Base-by-base conservation (phyloP, 1,140 invertebrate genomes). In the Zaprionus lachaisei region DNA sequence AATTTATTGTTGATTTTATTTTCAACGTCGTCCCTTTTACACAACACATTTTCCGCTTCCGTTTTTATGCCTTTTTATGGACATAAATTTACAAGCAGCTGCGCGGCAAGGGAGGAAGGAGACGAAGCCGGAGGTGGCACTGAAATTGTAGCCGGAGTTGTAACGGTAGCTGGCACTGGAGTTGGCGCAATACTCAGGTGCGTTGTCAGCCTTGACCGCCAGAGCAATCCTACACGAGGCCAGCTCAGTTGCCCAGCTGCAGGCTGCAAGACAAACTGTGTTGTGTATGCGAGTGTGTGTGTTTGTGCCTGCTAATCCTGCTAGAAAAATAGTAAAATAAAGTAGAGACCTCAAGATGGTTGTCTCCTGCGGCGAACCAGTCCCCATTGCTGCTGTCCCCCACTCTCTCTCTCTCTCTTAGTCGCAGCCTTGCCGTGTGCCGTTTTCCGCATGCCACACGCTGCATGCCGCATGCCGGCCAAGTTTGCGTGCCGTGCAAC, bases 1-100 rank as follows among this genome's bases (percentile, higher is more conserved):
- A 87, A 87, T 87, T 87, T 87, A 87, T 87, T 87, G 84, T 87
- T 87, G 84, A 89, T 87, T 87, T 87, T 87, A 87, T 87, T 87
- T 89, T 83, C 80, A 83, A 56, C 84, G 80, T 87, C 84, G 83
- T 87, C 80, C 78, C 56, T 89, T 87, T 87, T 89, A 72, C 85
- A 87, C 84, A 89, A 83, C 80, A 87, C 84, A 87, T 81, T 87
- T 87, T 76, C 84, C 80, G 81, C 74, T 81, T 79, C 72, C 77
- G 47, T 83, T 85, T 89, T 87, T 87, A 80, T 89, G 79, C 84
- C 83, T 89, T 87, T 87, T 87, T 87, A 89, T 87, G 84, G 84
- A 76, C 84, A 87, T 87, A 87, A 87, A 87, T 87, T 87, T 87
- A 81, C 84, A 89, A 87, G 85, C 72, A 87, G 80, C 81, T n/a